A percentile compares a stretch with the other conserved stretches of the same genome.
Evolutionary conservation across 2,113 vertebrate genomes (phyloP).

Genomic region (Sylvilagus bachmani): DNA sequence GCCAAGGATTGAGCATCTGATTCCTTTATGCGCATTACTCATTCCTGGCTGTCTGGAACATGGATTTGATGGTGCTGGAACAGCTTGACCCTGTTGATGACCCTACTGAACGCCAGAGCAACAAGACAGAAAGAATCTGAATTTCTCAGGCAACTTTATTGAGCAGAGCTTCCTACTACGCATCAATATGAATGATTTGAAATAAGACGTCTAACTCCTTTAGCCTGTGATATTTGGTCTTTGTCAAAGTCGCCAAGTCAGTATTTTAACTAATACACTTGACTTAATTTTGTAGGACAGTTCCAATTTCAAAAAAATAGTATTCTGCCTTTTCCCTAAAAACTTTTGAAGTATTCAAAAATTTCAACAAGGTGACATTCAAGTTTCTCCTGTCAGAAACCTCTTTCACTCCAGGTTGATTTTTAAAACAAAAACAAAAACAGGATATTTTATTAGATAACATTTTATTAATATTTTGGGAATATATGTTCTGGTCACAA

Average conservation of each 20-base stretch:
- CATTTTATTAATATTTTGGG: neutral
- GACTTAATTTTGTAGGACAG: neutral
- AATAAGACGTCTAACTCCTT: neutral
- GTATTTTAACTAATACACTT: neutral
- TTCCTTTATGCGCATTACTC: neutral
- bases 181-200: neutral
- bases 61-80: neutral
- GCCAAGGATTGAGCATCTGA: neutral
- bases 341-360: neutral
- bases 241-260: neutral
- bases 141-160: neutral
- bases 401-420: neutral
- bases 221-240: neutral
- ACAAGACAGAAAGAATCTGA: neutral
- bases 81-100: neutral
- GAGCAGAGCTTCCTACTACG: neutral
- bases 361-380: neutral
- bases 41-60: neutral
- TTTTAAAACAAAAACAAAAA: neutral
- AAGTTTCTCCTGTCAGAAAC: neutral
- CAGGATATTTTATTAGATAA: neutral
- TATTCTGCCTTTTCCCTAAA: neutral
- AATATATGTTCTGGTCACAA: neutral
- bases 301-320: neutral
- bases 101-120: neutral